Evolutionary conservation across 2,113 vertebrate genomes (phyloP), one percentile per base, ranked within the genome.

Genomic region (Phalacrocorax pelagicus): DNA sequence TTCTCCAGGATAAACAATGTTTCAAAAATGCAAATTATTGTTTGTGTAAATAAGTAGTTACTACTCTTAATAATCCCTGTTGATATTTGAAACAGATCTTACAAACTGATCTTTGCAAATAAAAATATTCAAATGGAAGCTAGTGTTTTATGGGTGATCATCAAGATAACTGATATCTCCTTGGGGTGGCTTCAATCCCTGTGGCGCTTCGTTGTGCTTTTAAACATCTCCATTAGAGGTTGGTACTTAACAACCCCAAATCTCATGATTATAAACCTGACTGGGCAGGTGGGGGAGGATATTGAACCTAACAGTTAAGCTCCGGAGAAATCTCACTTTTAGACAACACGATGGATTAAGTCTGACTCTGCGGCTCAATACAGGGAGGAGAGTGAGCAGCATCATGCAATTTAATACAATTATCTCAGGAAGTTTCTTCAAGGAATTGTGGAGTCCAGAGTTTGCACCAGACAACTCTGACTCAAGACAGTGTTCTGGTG

Each of bases 291-390:
- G 47, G n/a, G 49, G 24, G 62, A 51, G 52, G 29, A 8, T 42
- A 9, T 26, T 55, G 55, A 59, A 66, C 15, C 24, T 15, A 42
- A 36, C 11, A 29, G 57, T 17, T 44, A 34, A 71, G 8, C 9
- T 16, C 34, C 34, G 42, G 15, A 74, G 57, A 71, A 82, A 59
- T 73, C 8, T 71, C 13, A 8, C 20, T 69, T 86, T 14, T 40
- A 40, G 20, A 51, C n/a, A 14, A 12, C 16, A 1, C 1, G 2
- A 1, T 51, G 59, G 44, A 14, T 79, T 49, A 47, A 34, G 14
- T 5, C 9, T 3, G 3, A 13, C 38, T 18, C 15, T 0, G 0
- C 1, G 1, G 21, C 4, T 84, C 52, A 7, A 0, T 62, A 12
- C 12, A 26, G 29, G 21, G 22, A 71, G 63, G 36, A 38, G 29